These are phyloP conservation scores for Hecatera dysodea DNA, from an alignment of 2,888 invertebrate species.

Conservation along the genomic window DNA sequence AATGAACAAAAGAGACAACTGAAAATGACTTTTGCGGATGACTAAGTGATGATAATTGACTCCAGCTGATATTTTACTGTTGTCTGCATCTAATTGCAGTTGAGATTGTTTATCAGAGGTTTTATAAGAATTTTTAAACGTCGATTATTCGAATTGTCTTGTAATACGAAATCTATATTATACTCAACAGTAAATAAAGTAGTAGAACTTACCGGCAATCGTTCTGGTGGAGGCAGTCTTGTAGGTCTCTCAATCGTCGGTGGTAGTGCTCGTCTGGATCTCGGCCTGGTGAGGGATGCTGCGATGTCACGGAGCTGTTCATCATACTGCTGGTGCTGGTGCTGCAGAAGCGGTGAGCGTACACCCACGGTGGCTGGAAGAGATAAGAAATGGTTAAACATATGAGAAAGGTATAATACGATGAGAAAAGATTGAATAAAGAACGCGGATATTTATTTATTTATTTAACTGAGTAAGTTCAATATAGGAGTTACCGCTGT, in stretches of 20 bases:
- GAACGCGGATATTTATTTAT: no score
- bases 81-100: background rate
- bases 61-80: background rate
- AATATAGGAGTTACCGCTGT: background rate
- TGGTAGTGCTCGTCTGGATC: conserved; percentile 89
- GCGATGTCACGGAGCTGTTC: conserved; percentile 96
- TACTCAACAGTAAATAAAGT: background rate
- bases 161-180: background rate
- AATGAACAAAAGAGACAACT: conserved; percentile 8
- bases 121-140: background rate
- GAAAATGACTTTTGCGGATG: background rate
- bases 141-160: no score
- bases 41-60: background rate
- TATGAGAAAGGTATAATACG: no score
- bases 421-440: no score
- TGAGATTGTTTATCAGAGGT: background rate
- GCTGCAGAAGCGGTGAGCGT: conserved; percentile 87
- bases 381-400: background rate
- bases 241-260: conserved; percentile 91
- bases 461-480: background rate
- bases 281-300: conserved; percentile 94
- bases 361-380: conserved; percentile 74
- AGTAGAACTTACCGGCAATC: conserved; percentile 80
- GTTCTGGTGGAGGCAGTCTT: conserved; percentile 86
- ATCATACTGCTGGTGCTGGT: conserved; percentile 89